These are phyloP conservation scores for Leptinotarsa tumamoca DNA, from an alignment of 2,888 invertebrate species.

Conservation along the genomic window DNA sequence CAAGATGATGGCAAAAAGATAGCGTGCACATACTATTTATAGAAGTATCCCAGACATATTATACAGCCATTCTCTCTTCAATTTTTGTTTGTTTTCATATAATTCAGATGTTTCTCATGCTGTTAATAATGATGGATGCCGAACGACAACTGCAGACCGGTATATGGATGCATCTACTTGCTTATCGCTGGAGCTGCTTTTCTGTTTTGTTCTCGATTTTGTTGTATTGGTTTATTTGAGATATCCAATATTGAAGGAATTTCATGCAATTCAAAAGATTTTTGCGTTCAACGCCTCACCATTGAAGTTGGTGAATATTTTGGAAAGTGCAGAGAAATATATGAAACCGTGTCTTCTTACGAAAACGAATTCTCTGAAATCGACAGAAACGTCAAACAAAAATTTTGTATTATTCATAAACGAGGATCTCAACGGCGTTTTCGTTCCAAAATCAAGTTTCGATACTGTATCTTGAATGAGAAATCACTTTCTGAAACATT, in stretches of 20 bases:
- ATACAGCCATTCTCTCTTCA: constrained; percentile 12
- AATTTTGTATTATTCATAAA: no score
- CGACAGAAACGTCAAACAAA: no score
- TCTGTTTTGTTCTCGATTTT: not conserved
- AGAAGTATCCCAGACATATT: constrained; percentile 24
- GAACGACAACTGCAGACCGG: not conserved
- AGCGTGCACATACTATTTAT: constrained; percentile 26
- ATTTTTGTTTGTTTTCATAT: constrained; percentile 17
- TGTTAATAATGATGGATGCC: constrained; percentile 7
- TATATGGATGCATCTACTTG: not conserved
- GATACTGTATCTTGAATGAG: no score
- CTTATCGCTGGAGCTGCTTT: not conserved
- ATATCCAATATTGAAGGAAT: not conserved
- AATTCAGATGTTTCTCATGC: constrained; percentile 21
- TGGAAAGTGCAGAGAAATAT: no score
- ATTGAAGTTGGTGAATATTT: no score
- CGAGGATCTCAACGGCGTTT: no score
- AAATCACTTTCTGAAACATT: no score
- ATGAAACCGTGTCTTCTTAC: no score
- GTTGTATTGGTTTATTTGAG: not conserved
- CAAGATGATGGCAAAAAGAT: constrained; percentile 25
- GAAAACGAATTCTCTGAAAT: no score
- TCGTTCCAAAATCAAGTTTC: no score
- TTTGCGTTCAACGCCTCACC: no score
- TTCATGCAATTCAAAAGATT: no score